Evolutionary conservation across 2,888 invertebrate species (phyloP).

Genomic region (Morinoia aosen): DNA sequence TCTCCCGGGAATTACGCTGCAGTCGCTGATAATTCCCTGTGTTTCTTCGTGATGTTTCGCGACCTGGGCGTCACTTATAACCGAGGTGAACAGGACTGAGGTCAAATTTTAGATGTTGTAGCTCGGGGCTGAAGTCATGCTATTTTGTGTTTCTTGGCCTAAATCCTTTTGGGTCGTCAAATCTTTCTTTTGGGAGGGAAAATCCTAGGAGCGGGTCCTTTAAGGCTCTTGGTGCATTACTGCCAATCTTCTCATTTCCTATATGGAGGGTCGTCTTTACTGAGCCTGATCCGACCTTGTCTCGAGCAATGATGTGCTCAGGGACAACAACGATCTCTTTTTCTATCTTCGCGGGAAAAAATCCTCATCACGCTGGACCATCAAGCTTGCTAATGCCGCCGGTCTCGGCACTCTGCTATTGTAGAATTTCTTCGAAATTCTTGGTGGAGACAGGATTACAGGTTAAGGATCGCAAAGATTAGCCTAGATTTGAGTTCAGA

Average conservation of each 20-base stretch:
- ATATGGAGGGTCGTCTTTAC: conserved; percentile 43
- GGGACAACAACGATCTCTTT: neutral
- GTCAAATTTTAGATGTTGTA: neutral
- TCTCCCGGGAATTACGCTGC: neutral
- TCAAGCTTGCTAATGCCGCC: neutral
- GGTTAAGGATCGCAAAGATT: neutral
- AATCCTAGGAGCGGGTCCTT: conserved; percentile 38
- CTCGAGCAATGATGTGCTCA: conserved; percentile 24
- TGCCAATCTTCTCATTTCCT: conserved; percentile 53
- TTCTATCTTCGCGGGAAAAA: neutral
- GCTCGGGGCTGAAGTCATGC: conserved; percentile 1
- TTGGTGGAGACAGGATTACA: neutral
- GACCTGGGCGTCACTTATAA: neutral
- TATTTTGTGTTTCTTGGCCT: neutral
- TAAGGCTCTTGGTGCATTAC: conserved; percentile 47
- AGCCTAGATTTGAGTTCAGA: neutral
- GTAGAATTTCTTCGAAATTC: neutral
- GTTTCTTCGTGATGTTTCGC: neutral
- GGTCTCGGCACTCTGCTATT: neutral
- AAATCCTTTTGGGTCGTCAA: conserved; percentile 45
- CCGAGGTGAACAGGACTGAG: neutral
- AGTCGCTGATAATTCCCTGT: neutral
- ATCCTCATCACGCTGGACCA: neutral
- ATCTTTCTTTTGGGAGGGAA: conserved; percentile 44
- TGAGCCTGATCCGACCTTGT: conserved; percentile 20